Conservation (phyloP, 2,888 invertebrate species). For the Caenorhabditis doughertyi region DNA sequence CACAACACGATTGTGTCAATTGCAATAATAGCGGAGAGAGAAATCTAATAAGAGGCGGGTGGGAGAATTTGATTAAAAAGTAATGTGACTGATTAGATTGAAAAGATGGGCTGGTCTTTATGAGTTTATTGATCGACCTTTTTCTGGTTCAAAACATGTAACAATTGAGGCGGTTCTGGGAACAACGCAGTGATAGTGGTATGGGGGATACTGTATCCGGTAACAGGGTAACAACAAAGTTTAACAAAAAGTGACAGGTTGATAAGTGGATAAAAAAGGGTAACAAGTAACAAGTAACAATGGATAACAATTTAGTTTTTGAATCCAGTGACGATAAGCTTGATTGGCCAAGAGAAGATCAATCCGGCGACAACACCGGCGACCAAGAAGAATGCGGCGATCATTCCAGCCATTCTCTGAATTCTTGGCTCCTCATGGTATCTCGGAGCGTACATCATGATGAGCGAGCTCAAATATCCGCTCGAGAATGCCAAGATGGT, state of each 20-base stretch:
- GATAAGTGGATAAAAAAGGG: slow-evolving; percentile 22
- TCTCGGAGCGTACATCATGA: slow-evolving; percentile 93
- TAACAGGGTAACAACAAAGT: neutral
- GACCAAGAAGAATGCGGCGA: slow-evolving; percentile 93
- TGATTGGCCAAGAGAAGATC: slow-evolving; percentile 60
- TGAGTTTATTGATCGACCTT: neutral
- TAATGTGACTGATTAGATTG: neutral
- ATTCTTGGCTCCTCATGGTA: slow-evolving; percentile 78
- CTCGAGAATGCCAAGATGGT: slow-evolving; percentile 90
- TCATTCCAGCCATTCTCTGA: slow-evolving; percentile 84
- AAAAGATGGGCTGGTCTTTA: neutral
- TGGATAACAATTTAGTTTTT: neutral
- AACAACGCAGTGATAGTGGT: neutral
- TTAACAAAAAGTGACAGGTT: neutral
- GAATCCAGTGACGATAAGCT: neutral
- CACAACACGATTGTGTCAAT: neutral
- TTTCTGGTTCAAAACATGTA: neutral
- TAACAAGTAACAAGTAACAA: neutral
- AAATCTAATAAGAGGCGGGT: slow-evolving; percentile 1
- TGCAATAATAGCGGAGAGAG: neutral
- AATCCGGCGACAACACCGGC: slow-evolving; percentile 68
- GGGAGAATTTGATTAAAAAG: neutral
- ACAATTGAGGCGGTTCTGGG: slow-evolving; percentile 2
- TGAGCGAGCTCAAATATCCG: slow-evolving; percentile 93
- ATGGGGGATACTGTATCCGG: too few relatives aligned